Conservation (phyloP, 2,888 invertebrate genomes). For the Apodemia mormo region DNA sequence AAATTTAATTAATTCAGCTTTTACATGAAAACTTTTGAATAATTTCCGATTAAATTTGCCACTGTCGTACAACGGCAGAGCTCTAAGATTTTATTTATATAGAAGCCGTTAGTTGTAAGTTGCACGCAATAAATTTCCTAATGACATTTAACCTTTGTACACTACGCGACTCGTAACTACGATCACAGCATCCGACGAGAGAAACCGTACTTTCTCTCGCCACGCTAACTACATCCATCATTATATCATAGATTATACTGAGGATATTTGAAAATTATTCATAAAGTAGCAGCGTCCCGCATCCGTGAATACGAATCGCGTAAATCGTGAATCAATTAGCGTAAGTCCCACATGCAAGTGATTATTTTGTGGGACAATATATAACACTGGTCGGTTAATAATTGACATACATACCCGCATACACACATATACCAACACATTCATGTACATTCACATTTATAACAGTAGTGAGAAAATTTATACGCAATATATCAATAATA, state of each 20-base stretch:
- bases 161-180: not conserved
- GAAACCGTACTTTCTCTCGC: constrained; percentile 56
- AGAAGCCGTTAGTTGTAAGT: not conserved
- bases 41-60: not conserved
- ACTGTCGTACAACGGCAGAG: not conserved
- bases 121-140: not conserved
- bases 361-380: too few species aligned
- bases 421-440: too few species aligned
- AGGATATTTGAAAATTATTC: not conserved
- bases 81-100: not conserved
- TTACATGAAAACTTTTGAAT: not conserved
- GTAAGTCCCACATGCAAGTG: too few species aligned
- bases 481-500: too few species aligned
- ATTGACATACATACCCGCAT: too few species aligned
- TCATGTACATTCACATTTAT: too few species aligned
- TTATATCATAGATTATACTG: constrained; percentile 1
- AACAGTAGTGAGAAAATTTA: too few species aligned
- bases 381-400: too few species aligned
- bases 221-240: not conserved
- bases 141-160: constrained; percentile 5
- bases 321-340: too few species aligned
- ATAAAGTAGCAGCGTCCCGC: not conserved
- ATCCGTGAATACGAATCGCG: not conserved
- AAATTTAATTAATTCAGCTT: too few species aligned
- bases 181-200: constrained; percentile 52